phyloP scores from a whole-genome alignment of 2,797 vertebrate genomes.

The Kryptopterus vitreolus region DNA sequence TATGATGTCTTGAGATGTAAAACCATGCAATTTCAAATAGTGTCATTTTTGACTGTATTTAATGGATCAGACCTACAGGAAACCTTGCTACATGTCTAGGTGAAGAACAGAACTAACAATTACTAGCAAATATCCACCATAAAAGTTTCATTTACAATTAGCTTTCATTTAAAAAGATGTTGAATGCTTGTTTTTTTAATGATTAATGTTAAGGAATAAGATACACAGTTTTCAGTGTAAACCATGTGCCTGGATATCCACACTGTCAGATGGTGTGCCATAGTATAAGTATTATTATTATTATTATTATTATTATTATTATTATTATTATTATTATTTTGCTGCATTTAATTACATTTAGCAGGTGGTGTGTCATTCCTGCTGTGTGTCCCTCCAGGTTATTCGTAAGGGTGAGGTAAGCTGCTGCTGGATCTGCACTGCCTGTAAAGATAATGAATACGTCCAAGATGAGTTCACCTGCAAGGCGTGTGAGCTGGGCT shows the following conservation, averaged over 20 bases:
- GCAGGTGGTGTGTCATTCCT: not conserved
- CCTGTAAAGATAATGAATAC: slow-evolving; percentile 95
- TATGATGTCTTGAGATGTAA: no score
- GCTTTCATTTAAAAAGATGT: not conserved
- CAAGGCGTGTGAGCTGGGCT: slow-evolving; percentile 94
- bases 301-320: no score
- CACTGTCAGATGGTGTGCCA: not conserved
- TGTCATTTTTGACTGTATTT: no score
- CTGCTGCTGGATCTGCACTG: slow-evolving; percentile 98
- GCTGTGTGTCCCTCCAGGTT: slow-evolving; percentile 73
- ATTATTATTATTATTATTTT: not conserved
- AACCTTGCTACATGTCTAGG: not conserved
- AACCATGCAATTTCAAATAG: no score
- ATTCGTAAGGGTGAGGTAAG: slow-evolving; percentile 98
- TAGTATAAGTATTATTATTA: no score
- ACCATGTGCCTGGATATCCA: not conserved
- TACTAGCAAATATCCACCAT: not conserved
- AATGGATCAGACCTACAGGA: not conserved
- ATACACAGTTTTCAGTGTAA: not conserved
- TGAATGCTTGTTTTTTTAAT: not conserved
- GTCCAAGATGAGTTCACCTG: slow-evolving; percentile 98
- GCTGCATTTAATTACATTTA: not conserved
- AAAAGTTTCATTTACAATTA: not conserved
- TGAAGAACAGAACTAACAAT: not conserved
- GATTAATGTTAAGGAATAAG: no score